Evolutionary conservation across 2,888 invertebrate genomes (phyloP).

Genomic region (Tetragonisca angustula): DNA sequence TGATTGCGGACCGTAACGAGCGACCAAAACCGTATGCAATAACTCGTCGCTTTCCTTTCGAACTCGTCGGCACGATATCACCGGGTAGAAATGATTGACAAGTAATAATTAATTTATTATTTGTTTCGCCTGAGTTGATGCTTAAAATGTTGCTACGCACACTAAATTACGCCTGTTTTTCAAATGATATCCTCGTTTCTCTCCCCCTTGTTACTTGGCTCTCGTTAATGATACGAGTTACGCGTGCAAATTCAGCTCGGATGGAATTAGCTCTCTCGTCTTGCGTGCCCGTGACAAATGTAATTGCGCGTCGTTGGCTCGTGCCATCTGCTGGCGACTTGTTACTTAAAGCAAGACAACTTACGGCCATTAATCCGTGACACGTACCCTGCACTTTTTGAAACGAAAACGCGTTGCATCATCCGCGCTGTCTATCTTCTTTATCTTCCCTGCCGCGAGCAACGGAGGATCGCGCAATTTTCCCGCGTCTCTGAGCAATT

Average conservation of each 20-base stretch:
- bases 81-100: no score
- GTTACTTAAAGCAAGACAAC: not conserved
- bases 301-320: not conserved
- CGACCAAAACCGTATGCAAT: no score
- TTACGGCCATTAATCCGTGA: not conserved
- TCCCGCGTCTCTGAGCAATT: constrained; percentile 1
- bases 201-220: not conserved
- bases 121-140: no score
- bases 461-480: not conserved
- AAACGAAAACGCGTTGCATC: no score
- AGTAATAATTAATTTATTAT: no score
- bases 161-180: not conserved
- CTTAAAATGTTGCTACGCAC: no score
- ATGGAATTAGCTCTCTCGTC: constrained; percentile 5
- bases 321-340: not conserved
- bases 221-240: not conserved
- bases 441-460: no score
- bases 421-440: no score
- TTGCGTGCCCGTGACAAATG: not conserved
- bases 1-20: no score
- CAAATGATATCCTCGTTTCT: not conserved
- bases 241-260: not conserved
- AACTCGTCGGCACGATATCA: no score
- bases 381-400: no score
- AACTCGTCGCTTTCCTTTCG: no score